Base-by-base conservation (phyloP, 2,797 vertebrate genomes). In the Lycodopsis pacificus region DNA sequence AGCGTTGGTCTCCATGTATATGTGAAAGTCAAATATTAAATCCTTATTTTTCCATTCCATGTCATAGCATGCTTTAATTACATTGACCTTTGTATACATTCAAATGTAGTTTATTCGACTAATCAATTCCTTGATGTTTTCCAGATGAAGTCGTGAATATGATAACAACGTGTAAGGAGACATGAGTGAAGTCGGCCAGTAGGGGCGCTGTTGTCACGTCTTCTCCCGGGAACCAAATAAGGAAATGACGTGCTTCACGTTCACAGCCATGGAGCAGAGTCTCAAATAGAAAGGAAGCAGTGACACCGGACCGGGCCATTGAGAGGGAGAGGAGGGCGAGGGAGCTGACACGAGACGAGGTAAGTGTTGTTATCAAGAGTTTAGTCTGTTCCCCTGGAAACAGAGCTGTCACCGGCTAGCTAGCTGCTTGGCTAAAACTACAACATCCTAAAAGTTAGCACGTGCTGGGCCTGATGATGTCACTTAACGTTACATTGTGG, bases 161-260 rank as follows among this genome's bases (percentile, higher is more conserved):
- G n/a, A 22, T 11, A 22, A 4, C n/a, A 51, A 20, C 51, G 11
- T 12, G 11, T 32, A 32, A 32, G 30, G 5, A 11, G 14, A 8
- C 27, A 6, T 56, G 54, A 4, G 2, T 48, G 12, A 58, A 1
- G 32, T 32, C 36, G 3, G 27, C 27, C 85, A 48, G 40, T 7
- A 51, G 88, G 44, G 78, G 86, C 73, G 84, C 80, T 76, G 48
- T 14, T 57, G 38, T 36, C 46, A 1, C 36, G 2, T 15, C 49
- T 48, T 13, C 36, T 4, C 3, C 1, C 49, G 36, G 62, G 36
- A 65, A 32, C 89, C 90, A 90, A 90, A 92, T 89, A 89, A 94
- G 94, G 95, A 95, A 93, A 88, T 95, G 92, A 94, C 93, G 94
- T 93, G 7, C 0, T 4, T 14, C 40, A 1, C 17, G 69, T 40